Evolutionary conservation across 2,113 vertebrate genomes (phyloP).

Genomic region (Melanerpes aurifrons): DNA sequence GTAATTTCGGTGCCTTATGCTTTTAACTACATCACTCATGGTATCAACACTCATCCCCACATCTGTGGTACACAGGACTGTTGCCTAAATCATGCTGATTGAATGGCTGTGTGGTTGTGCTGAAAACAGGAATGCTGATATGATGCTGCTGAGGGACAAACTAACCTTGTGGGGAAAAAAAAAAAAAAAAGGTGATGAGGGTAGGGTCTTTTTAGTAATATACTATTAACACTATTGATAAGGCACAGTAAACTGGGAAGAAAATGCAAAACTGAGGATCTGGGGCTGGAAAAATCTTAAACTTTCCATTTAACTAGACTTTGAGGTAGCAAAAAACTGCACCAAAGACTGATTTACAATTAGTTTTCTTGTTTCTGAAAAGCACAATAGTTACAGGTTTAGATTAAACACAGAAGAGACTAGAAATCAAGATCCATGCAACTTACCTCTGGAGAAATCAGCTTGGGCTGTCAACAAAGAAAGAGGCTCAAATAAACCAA

Average conservation of each 20-base stretch:
- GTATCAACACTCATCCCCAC: background rate
- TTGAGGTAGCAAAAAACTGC: background rate
- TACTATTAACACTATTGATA: background rate
- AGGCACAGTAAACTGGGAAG: background rate
- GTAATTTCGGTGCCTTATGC: background rate
- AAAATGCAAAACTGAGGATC: background rate
- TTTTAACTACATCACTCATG: background rate
- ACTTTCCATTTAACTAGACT: background rate
- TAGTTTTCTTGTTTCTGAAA: background rate
- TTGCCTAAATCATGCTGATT: background rate
- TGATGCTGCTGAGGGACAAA: background rate
- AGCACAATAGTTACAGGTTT: background rate
- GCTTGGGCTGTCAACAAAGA: background rate
- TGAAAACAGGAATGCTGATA: background rate
- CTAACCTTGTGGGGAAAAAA: background rate
- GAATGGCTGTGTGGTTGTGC: background rate
- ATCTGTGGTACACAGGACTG: rapidly evolving
- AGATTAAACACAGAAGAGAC: background rate
- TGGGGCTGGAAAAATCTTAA: background rate
- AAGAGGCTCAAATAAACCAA: background rate
- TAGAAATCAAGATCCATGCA: background rate
- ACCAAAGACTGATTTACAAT: background rate
- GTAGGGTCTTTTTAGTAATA: background rate
- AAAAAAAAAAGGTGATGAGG: background rate
- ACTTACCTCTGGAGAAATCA: background rate